phyloP scores from a whole-genome alignment of 37 sponge, comb jelly and placozoan genomes.

The Hexactinellida sp. region DNA sequence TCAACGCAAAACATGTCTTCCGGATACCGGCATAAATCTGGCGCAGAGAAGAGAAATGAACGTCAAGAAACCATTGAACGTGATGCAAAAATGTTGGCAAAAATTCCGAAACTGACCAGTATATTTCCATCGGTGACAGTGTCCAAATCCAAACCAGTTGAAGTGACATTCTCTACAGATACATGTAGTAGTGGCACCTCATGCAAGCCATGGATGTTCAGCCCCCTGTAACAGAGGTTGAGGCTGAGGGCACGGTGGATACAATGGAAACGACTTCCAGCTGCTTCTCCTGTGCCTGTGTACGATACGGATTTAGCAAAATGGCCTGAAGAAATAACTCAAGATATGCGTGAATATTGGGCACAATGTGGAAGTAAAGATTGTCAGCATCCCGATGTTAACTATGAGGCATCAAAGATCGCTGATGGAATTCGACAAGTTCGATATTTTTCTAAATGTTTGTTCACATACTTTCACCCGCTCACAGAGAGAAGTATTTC shows the following conservation, averaged over 20 bases:
- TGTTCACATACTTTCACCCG: not conserved
- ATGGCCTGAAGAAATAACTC: not conserved
- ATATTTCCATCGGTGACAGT: not conserved
- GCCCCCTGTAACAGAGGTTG: not conserved
- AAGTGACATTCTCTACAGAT: not conserved
- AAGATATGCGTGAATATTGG: not conserved
- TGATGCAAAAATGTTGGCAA: not conserved
- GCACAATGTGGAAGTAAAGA: not conserved
- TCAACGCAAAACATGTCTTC: not conserved
- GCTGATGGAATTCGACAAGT: not conserved
- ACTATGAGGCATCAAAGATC: not conserved
- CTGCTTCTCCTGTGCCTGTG: not conserved
- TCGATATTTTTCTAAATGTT: not conserved
- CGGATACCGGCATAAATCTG: not conserved
- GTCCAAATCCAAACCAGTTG: not conserved
- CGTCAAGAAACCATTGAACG: not conserved
- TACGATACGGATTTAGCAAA: not conserved
- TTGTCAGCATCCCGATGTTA: not conserved
- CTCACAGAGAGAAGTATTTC: not conserved
- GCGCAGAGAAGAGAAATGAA: not conserved
- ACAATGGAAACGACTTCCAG: not conserved
- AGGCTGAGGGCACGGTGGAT: not conserved
- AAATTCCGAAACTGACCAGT: not conserved
- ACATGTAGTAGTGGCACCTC: not conserved
- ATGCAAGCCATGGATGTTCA: not conserved